Conservation (phyloP, 2,797 vertebrate genomes). For the Phrynocephalus guinanensis region DNA sequence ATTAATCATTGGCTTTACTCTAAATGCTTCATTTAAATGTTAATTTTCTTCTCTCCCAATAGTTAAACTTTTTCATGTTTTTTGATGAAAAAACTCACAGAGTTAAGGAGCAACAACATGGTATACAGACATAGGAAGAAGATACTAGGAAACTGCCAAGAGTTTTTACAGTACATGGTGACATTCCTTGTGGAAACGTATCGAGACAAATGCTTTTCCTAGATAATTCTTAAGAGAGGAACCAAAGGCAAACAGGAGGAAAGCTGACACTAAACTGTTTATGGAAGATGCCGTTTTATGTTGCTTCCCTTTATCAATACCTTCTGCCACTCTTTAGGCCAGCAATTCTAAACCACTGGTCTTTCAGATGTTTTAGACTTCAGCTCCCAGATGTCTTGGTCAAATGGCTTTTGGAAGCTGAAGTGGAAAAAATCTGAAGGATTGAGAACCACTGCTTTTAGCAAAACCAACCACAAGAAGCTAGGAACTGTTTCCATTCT, state of each 20-base stretch:
- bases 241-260: not conserved
- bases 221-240: not conserved
- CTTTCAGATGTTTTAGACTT: too few species aligned
- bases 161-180: slow-evolving; percentile 11
- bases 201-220: not conserved
- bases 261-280: not conserved
- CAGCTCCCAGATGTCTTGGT: too few species aligned
- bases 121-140: not conserved
- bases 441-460: too few species aligned
- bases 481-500: not conserved
- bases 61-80: not conserved
- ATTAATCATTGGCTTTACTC: too few species aligned
- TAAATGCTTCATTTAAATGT: too few species aligned
- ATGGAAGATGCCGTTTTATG: not conserved
- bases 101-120: not conserved
- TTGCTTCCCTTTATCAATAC: not conserved
- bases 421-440: too few species aligned
- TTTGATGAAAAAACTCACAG: not conserved
- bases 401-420: too few species aligned
- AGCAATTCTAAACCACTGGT: too few species aligned
- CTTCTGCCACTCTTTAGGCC: too few species aligned
- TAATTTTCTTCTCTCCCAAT: not conserved
- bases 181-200: not conserved
- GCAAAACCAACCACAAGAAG: not conserved
- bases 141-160: not conserved